Percentiles rank a stretch among this genome's conserved stretches.
These are phyloP conservation scores for Capromys pilorides DNA, from an alignment of 2,797 vertebrate species.

Conservation along the genomic window DNA sequence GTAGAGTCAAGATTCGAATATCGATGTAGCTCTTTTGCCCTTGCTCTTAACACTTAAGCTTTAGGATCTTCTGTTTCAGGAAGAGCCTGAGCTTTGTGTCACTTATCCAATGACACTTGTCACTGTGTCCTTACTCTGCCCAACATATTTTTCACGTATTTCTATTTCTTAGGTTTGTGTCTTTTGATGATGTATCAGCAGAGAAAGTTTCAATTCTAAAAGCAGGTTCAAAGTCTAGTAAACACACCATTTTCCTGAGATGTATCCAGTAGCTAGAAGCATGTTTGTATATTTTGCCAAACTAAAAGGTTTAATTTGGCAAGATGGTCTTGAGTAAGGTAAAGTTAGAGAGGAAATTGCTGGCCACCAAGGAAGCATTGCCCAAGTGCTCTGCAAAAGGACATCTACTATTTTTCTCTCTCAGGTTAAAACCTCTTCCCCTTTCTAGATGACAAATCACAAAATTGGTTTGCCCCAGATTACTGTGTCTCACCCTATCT, in stretches of 20 bases:
- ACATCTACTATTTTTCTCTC: slow-evolving; percentile 12
- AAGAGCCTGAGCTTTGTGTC: too few species aligned
- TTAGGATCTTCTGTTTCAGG: accelerated
- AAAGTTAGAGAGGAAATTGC: slow-evolving; percentile 18
- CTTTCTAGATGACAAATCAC: slow-evolving; percentile 66
- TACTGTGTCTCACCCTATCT: neutral
- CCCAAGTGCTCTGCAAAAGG: neutral
- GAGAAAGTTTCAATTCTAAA: neutral
- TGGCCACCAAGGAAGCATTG: neutral
- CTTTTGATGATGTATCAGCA: accelerated
- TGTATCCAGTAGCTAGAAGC: accelerated
- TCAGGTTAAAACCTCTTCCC: slow-evolving; percentile 77
- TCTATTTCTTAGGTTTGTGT: accelerated
- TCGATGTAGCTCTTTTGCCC: accelerated
- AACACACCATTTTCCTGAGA: too few species aligned
- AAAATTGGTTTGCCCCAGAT: slow-evolving; percentile 39
- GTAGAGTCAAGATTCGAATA: neutral
- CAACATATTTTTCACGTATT: accelerated
- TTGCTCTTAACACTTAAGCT: accelerated
- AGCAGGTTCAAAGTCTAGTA: neutral
- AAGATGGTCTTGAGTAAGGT: neutral
- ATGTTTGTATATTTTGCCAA: neutral
- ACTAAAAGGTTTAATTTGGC: accelerated
- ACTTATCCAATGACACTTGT: neutral
- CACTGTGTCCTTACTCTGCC: too few species aligned